Base-by-base conservation (phyloP, 2,888 invertebrate genomes). In the Teleiodes luculella region DNA sequence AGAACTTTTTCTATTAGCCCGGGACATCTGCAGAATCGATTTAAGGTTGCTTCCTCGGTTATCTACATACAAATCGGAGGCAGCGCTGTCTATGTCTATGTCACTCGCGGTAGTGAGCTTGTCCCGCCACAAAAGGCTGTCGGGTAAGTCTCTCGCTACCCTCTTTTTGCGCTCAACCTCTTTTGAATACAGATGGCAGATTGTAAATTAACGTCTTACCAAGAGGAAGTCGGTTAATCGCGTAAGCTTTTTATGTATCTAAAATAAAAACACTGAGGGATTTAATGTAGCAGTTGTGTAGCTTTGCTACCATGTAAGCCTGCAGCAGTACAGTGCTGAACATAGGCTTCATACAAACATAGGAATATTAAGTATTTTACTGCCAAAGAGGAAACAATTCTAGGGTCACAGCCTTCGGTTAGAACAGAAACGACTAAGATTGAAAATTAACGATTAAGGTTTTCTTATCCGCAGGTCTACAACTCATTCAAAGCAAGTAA, bases 11-110 rank as follows among this genome's bases (percentile, higher is more conserved):
- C 49, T 57, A 50, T 54, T 54, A 57, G 55, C 53, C 20, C 57
- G 41, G 54, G 55, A 60, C 53, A 63, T 64, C 43, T 43, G 59
- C 54, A 55, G 59, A 70, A 71, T 72, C 70, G 66, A 74, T 73
- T 74, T 70, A 68, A 67, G 36, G 37, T 24, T 11, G n/a, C 24
- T 7, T 43, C n/a, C 36, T 49, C 36, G 28, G 37, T 18, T 51
- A 78, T 79, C 76, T 75, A 71, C 76, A 75, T 74, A 74, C 71
- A 77, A 76, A 78, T 79, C 72, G 64, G 68, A 59, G 66, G 61
- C 51, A 62, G 54, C 58, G 70, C 58, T 64, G 58, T 68, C n/a
- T n/a, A n/a, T n/a, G n/a, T n/a, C n/a, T n/a, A n/a, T 72, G 74
- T 74, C 76, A 69, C 61, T 55, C 56, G 66, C 68, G 69, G 66